phyloP scores from a whole-genome alignment of 2,888 invertebrate species.

The Tenthredo mesomela region DNA sequence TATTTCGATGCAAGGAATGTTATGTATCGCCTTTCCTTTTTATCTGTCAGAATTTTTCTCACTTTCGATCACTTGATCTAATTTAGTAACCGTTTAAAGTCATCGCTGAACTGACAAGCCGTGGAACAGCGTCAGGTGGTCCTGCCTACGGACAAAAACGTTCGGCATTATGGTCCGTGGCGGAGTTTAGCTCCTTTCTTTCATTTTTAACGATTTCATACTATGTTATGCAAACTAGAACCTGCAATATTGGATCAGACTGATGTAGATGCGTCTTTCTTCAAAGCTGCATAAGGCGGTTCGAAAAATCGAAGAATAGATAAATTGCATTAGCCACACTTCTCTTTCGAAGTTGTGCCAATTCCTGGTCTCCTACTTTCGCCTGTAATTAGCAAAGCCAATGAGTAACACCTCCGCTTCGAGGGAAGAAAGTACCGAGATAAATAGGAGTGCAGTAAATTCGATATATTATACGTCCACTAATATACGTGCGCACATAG shows the following conservation, averaged over 20 bases:
- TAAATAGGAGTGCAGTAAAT: neutral
- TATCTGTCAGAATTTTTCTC: neutral
- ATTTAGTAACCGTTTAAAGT: neutral
- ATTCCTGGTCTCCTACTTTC: neutral
- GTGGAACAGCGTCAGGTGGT: slow-evolving; percentile 34
- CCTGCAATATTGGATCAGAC: neutral
- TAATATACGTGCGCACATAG: neutral
- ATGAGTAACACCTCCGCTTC: neutral
- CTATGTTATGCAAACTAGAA: neutral
- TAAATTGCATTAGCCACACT: neutral
- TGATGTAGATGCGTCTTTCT: slow-evolving; percentile 21
- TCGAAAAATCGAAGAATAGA: neutral
- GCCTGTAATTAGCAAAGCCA: neutral
- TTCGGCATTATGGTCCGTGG: neutral
- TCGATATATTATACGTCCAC: neutral
- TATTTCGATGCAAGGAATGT: neutral
- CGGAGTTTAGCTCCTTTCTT: neutral
- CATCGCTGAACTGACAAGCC: slow-evolving; percentile 25
- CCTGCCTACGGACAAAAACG: slow-evolving; percentile 16
- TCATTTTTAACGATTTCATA: neutral
- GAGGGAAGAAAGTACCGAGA: neutral
- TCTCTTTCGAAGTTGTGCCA: neutral
- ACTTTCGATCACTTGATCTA: neutral
- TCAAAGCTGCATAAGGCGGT: neutral
- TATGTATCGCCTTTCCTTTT: neutral